Conservation (phyloP, 2,888 invertebrate species). For the Blastobasis adustella region DNA sequence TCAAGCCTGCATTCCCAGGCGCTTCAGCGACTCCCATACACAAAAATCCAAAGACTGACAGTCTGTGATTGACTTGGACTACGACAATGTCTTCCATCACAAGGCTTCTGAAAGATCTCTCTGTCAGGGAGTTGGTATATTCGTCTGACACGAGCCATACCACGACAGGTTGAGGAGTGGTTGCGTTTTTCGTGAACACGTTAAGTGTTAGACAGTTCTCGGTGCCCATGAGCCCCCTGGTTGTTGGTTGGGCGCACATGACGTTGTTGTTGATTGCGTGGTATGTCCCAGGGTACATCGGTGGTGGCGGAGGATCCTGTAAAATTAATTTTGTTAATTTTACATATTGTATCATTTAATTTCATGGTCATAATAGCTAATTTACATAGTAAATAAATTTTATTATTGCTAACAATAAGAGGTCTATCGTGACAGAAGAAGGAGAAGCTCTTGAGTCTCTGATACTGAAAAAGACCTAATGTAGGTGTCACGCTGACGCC, state of each 20-base stretch:
- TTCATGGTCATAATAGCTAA: no score
- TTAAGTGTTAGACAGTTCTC: constrained; percentile 56
- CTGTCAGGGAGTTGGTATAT: constrained; percentile 30
- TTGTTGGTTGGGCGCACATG: constrained; percentile 42
- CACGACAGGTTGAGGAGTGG: constrained; percentile 44
- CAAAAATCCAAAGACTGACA: constrained; percentile 84
- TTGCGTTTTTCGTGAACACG: constrained; percentile 42
- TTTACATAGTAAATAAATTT: no score
- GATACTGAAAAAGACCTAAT: no score
- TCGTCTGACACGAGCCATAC: constrained; percentile 58
- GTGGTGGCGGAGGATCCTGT: constrained; percentile 32
- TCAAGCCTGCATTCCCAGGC: constrained; percentile 89
- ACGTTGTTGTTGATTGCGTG: constrained; percentile 25
- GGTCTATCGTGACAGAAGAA: no score
- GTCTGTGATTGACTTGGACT: constrained; percentile 78
- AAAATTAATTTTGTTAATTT: constrained; percentile 13
- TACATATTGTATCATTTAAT: no score
- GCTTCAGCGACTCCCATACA: constrained; percentile 74
- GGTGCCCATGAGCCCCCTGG: constrained; percentile 42
- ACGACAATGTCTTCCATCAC: constrained; percentile 80
- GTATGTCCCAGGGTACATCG: constrained; percentile 26
- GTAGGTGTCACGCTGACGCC: no score
- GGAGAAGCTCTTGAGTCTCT: no score
- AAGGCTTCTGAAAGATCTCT: constrained; percentile 69
- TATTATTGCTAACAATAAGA: no score